These are phyloP conservation scores for Carollia perspicillata DNA, from an alignment of 2,113 vertebrate genomes.

Conservation along the genomic window DNA sequence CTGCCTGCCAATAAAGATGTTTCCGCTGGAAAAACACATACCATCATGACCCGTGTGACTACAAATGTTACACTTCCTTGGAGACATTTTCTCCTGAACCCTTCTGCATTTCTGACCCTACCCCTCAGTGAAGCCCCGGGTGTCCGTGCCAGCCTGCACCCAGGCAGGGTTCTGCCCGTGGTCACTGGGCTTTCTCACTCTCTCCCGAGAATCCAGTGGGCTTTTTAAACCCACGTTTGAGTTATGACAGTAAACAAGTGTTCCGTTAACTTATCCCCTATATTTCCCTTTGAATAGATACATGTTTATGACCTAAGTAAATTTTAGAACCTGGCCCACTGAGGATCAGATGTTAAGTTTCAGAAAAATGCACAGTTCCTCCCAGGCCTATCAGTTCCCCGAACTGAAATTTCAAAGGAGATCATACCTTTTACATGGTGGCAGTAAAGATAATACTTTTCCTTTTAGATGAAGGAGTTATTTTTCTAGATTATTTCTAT, in stretches of 20 bases:
- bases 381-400: not conserved
- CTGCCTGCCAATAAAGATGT: conserved; percentile 61
- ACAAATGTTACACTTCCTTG: not conserved
- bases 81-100: not conserved
- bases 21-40: conserved; percentile 40
- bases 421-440: not conserved
- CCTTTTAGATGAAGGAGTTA: not conserved
- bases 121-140: not conserved
- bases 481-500: conserved; percentile 21
- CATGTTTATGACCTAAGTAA: conserved; percentile 8
- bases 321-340: not conserved
- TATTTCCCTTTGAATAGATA: conserved; percentile 37
- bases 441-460: not conserved
- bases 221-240: not conserved
- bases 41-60: not conserved
- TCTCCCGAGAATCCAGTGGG: not conserved
- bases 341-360: conserved; percentile 13
- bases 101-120: not conserved
- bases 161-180: not conserved
- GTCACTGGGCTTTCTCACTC: not conserved
- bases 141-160: not conserved
- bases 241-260: not conserved
- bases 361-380: conserved; percentile 25
- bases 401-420: not conserved
- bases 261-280: not conserved